Evolutionary conservation across 1,140 invertebrate genomes (phyloP), one percentile per base, ranked within the genome.

Genomic region (Rhopalosiphum padi): DNA sequence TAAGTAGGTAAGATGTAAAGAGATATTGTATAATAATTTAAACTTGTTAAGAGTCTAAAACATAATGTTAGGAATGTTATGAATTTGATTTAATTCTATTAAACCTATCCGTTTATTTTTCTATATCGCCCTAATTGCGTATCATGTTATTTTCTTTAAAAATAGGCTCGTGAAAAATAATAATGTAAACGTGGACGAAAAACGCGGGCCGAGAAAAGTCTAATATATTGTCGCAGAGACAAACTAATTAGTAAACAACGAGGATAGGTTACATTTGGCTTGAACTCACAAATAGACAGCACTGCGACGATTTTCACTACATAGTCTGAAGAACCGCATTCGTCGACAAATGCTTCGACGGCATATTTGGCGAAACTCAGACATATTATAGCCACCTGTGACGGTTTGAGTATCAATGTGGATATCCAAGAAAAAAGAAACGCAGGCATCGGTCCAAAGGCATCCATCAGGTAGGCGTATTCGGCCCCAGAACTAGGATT

Each of bases 341-440:
- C 97, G 35, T 96, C 96, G 93, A 98, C 97, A 95, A 99, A 99
- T 23, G 98, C 98, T 94, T 98, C 97, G n/a, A 98, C 97, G 48
- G 98, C 97, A 95, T 99, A 99, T 95, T 99, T 97, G 51, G 98
- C 98, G 96, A 99, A 99, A 94, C 98, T 98, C 94, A 99, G 95
- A 95, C 97, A 98, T 94, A 99, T 99, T 94, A 99, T 98, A 93
- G 98, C 98, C 97, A 98, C 97, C 95, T 99, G 98, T 68, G 98
- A 98, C 91, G 98, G 98, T 96, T 99, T 99, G 93, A 99, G 96
- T 91, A 99, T 97, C 94, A 99, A 96, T 68, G 98, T 98, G 83
- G 97, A 98, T 94, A 98, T 97, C 98, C 98, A 99, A 94, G 97
- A 98, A 95, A 98, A 99, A 60, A 99, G 96, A 95, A 98, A 99